These are phyloP conservation scores for Ctenoplectra terminalis DNA, from an alignment of 1,140 invertebrate genomes.

Conservation along the genomic window DNA sequence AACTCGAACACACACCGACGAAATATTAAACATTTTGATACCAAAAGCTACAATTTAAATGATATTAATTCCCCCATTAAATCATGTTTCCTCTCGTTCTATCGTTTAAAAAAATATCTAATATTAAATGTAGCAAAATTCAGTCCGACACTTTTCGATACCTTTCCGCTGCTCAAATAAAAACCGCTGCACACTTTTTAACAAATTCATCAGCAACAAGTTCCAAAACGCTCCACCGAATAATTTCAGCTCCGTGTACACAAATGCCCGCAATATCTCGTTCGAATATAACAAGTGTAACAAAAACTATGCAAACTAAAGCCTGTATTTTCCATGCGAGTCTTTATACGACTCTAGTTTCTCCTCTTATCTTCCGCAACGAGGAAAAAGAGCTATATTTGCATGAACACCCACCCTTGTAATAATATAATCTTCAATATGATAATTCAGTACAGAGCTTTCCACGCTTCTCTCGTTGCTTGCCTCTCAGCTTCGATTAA, in stretches of 20 bases:
- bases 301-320: neutral
- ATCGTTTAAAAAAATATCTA: too few relatives aligned
- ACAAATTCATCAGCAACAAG: neutral
- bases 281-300: neutral
- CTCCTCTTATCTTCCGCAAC: neutral
- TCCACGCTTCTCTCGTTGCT: neutral
- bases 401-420: neutral
- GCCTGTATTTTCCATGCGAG: neutral
- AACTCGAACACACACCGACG: neutral
- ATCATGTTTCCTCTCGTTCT: too few relatives aligned
- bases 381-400: neutral
- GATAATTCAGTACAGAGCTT: neutral
- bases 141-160: too few relatives aligned
- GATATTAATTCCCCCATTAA: neutral
- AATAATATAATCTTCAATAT: slow-evolving; percentile 17
- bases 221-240: neutral
- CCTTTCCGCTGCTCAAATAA: too few relatives aligned
- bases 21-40: neutral
- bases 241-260: neutral
- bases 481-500: slow-evolving; percentile 2
- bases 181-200: too few relatives aligned
- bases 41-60: neutral
- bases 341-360: neutral
- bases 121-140: too few relatives aligned
- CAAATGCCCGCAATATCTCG: neutral